Percentiles rank a stretch among this genome's conserved stretches.
These are phyloP conservation scores for Syngnathus scovelli DNA, from an alignment of 2,113 vertebrate species.

Conservation along the genomic window DNA sequence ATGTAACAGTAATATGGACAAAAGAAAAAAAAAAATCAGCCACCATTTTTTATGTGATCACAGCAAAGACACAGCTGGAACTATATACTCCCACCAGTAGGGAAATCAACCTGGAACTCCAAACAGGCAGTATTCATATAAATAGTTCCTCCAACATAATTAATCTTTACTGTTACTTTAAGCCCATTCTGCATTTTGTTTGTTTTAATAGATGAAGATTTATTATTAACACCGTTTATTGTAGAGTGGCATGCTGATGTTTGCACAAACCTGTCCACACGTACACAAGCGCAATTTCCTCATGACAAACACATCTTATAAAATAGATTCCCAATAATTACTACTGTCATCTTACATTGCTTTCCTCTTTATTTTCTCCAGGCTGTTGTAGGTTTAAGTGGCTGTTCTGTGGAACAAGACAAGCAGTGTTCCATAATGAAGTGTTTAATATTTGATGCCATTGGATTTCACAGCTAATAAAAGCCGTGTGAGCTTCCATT, in stretches of 20 bases:
- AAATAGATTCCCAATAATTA: conserved; percentile 67
- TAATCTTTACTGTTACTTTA: conserved; percentile 4
- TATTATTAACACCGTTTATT: conserved; percentile 54
- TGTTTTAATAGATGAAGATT: conserved; percentile 46
- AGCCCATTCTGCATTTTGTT: conserved; percentile 26
- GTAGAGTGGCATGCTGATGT: conserved; percentile 17
- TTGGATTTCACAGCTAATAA: conserved; percentile 73
- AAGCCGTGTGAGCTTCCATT: conserved; percentile 65
- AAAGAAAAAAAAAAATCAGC: not conserved
- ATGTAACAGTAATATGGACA: not conserved
- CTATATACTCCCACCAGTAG: not conserved
- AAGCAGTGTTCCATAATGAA: conserved; percentile 70
- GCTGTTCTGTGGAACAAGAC: conserved; percentile 65
- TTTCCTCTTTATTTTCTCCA: conserved; percentile 54
- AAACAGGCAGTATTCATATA: not conserved
- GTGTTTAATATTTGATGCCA: conserved; percentile 74
- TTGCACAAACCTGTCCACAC: conserved; percentile 5
- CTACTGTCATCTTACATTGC: conserved; percentile 51
- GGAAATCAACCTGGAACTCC: not conserved
- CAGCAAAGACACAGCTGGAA: not conserved
- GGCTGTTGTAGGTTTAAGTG: conserved; percentile 69
- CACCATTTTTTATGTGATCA: not conserved
- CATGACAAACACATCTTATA: conserved; percentile 44
- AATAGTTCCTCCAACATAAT: too few species aligned
- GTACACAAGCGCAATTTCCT: conserved; percentile 25